Base-by-base conservation (phyloP, 1,140 invertebrate species). In the Limonius californicus region DNA sequence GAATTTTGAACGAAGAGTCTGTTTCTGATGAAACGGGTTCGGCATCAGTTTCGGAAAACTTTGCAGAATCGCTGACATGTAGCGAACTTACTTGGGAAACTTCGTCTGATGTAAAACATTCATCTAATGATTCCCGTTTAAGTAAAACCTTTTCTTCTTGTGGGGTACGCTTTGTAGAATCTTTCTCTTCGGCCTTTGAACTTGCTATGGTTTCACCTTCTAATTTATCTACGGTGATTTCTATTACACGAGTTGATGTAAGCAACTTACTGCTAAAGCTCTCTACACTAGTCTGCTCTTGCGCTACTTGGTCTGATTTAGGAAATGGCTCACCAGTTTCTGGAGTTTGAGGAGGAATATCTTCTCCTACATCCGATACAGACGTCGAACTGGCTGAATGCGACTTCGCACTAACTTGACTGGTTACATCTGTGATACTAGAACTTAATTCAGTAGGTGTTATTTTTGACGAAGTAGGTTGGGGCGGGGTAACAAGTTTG, bases 11-110 rank as follows among this genome's bases (percentile, higher is more conserved):
- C 1, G 67, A 70, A 39, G 70, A 69, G 50, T 73, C 74, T 9
- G 72, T 74, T 64, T 74, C 74, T 9, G 72, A 73, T 16, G 71
- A 73, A 8, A 70, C 61, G 12, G 69, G 70, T 55, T 73, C 72
- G 4, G 62, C 64, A 45, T 73, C 71, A 47, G 71, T 72, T 60
- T 72, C 70, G 4, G 70, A 69, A 20, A 65, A 64, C 54, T 70
- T 72, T 0, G 63, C 45, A 11, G 66, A 71, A 58, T 57, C 60
- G 27, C 60, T 62, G 6, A 23, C 11, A 42, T 56, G 39, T 15
- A 62, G 15, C 1, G 60, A 62, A 50, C 60, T 62, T 11, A 62
- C 15, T 35, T 56, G 54, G 2, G 60, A 62, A 32, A 62, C 30
- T 15, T 62, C 60, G 35, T 62, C 60, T 7, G 60, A 62, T 19